Conservation (phyloP, 2,888 invertebrate genomes). For the Ptilodon capucinus region DNA sequence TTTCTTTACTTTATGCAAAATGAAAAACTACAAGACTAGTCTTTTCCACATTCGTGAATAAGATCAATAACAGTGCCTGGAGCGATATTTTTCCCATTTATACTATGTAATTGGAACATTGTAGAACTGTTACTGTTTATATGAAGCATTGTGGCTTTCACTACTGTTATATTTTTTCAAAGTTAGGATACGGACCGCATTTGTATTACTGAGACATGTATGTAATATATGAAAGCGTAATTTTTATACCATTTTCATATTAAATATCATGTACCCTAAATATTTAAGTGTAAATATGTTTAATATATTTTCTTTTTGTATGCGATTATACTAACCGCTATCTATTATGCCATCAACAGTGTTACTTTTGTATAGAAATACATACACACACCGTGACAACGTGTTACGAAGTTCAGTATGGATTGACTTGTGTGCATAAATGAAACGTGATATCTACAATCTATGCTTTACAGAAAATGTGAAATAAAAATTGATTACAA, state of each 20-base stretch:
- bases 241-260: slow-evolving; percentile 82
- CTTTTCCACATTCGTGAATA: slow-evolving; percentile 36
- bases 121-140: slow-evolving; percentile 65
- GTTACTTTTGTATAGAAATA: slow-evolving; percentile 76
- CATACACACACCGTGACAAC: slow-evolving; percentile 52
- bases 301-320: slow-evolving; percentile 76
- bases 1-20: slow-evolving; percentile 45
- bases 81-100: slow-evolving; percentile 66
- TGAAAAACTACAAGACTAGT: slow-evolving; percentile 7
- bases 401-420: slow-evolving; percentile 73
- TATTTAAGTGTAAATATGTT: slow-evolving; percentile 78
- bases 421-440: slow-evolving; percentile 80
- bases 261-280: slow-evolving; percentile 79
- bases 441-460: slow-evolving; percentile 82
- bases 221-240: slow-evolving; percentile 79
- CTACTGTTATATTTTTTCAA: slow-evolving; percentile 81
- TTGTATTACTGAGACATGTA: slow-evolving; percentile 76
- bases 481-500: slow-evolving; percentile 79
- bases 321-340: slow-evolving; percentile 77
- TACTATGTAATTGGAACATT: slow-evolving; percentile 58
- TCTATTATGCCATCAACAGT: slow-evolving; percentile 69
- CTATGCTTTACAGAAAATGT: slow-evolving; percentile 81
- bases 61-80: slow-evolving; percentile 70
- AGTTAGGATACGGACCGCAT: slow-evolving; percentile 72
- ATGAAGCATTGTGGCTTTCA: slow-evolving; percentile 73